Evolutionary conservation across 2,113 vertebrate species (phyloP).

Genomic region (Apistogramma diplotaenia): DNA sequence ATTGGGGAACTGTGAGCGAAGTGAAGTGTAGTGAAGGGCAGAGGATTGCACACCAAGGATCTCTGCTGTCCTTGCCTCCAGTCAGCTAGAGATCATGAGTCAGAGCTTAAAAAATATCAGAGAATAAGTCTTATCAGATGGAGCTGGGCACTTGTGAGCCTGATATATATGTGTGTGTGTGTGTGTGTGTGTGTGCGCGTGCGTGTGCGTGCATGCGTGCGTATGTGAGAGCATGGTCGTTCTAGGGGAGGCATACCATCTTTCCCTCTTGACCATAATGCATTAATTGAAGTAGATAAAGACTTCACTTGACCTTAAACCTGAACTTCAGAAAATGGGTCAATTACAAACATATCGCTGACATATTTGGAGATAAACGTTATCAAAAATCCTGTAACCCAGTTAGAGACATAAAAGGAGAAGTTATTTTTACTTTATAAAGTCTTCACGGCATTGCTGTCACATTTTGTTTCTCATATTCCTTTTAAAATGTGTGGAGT

Average conservation of each 20-base stretch:
- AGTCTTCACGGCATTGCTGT: not conserved
- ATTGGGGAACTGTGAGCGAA: conserved; percentile 23
- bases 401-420: not conserved
- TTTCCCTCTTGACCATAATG: not conserved
- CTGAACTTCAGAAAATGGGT: conserved; percentile 13
- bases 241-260: not conserved
- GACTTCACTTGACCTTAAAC: not conserved
- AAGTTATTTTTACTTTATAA: not conserved
- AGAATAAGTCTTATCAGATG: conserved; percentile 8
- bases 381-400: not conserved
- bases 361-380: not conserved
- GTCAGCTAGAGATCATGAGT: conserved; percentile 43
- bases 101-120: conserved; percentile 43
- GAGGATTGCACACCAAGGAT: conserved; percentile 26
- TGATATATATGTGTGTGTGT: not conserved
- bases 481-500: not conserved
- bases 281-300: conserved; percentile 8
- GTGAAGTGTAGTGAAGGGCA: conserved; percentile 14
- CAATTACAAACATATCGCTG: not conserved
- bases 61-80: conserved; percentile 41
- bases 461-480: not conserved
- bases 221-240: not conserved
- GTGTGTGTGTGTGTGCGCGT: not conserved
- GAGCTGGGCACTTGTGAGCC: not conserved
- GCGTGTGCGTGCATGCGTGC: not conserved